Conservation (phyloP, 2,888 invertebrate genomes). For the Himalopsyche tibetana region DNA sequence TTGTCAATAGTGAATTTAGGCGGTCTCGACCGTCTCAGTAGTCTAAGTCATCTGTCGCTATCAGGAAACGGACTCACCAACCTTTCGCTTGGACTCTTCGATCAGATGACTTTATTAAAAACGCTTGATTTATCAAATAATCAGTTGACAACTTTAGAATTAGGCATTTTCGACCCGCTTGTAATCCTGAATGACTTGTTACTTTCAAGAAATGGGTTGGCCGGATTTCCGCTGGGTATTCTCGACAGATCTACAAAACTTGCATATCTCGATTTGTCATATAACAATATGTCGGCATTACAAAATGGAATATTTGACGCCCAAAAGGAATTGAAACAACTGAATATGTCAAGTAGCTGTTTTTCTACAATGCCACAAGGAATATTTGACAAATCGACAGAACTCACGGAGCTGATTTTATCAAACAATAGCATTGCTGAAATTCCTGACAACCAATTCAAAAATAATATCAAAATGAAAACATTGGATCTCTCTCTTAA, state of each 20-base stretch:
- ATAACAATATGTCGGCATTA: slow-evolving; percentile 52
- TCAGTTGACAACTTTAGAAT: slow-evolving; percentile 39
- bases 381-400: slow-evolving; percentile 57
- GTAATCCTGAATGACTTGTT: slow-evolving; percentile 9
- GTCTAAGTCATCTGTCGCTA: no score
- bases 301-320: slow-evolving; percentile 59
- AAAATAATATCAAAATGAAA: slow-evolving; percentile 47
- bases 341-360: slow-evolving; percentile 53
- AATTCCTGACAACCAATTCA: slow-evolving; percentile 57
- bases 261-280: slow-evolving; percentile 51
- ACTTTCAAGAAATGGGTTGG: slow-evolving; percentile 51
- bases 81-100: slow-evolving; percentile 55
- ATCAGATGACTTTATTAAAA: slow-evolving; percentile 50
- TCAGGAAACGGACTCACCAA: no score
- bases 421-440: slow-evolving; percentile 53
- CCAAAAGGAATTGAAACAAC: slow-evolving; percentile 21
- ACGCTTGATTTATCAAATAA: slow-evolving; percentile 60
- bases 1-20: no score
- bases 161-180: slow-evolving; percentile 56
- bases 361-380: slow-evolving; percentile 57
- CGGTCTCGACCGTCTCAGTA: no score
- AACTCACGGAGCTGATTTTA: slow-evolving; percentile 50
- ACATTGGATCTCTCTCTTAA: slow-evolving; percentile 60
- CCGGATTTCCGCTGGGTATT: slow-evolving; percentile 56
- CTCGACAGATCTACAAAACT: slow-evolving; percentile 51